Evolutionary conservation across 2,888 invertebrate genomes (phyloP).

Genomic region (Amblyjoppa fuscipennis): DNA sequence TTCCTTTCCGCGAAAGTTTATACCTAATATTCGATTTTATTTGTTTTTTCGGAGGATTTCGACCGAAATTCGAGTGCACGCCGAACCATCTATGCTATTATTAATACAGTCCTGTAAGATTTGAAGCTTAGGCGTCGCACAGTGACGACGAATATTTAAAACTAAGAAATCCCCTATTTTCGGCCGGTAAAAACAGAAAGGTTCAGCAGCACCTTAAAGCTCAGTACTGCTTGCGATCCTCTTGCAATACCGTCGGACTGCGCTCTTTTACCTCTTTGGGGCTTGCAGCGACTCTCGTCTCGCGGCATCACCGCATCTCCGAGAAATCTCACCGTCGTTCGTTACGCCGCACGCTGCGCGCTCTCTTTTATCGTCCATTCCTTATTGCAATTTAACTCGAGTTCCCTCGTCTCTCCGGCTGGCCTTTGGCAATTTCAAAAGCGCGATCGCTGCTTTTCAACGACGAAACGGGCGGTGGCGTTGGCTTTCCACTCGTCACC

Average conservation of each 20-base stretch:
- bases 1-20: too few species aligned
- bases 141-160: too few species aligned
- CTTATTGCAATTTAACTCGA: slow-evolving; percentile 60
- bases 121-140: too few species aligned
- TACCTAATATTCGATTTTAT: too few species aligned
- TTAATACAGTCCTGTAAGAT: too few species aligned
- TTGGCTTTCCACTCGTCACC: slow-evolving; percentile 43
- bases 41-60: too few species aligned
- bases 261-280: neutral
- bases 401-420: slow-evolving; percentile 13
- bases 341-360: neutral
- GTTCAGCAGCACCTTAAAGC: neutral
- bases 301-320: neutral
- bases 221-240: neutral
- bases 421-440: slow-evolving; percentile 23
- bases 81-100: too few species aligned
- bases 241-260: neutral
- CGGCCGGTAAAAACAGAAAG: too few species aligned
- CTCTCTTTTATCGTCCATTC: slow-evolving; percentile 28
- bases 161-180: too few species aligned
- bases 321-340: neutral
- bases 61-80: too few species aligned
- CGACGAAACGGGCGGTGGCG: neutral
- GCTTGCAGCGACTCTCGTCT: neutral
- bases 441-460: slow-evolving; percentile 16